These are phyloP conservation scores for Willowsia nigromaculata DNA, from an alignment of 2,888 invertebrate species.

Conservation along the genomic window DNA sequence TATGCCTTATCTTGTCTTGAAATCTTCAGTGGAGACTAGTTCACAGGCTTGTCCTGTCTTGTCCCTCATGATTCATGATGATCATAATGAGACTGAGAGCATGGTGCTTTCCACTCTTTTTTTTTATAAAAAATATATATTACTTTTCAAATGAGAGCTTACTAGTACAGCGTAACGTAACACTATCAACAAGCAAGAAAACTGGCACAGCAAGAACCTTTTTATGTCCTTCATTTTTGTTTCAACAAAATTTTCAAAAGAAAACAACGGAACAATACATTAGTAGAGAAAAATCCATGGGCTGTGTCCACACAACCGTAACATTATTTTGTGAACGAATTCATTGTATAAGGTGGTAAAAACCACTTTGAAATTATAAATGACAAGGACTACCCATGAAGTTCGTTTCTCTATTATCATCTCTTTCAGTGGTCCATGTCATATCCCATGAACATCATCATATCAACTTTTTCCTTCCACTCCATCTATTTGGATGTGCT, in stretches of 20 bases:
- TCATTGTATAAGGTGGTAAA: conserved; percentile 70
- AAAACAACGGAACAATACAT: conserved; percentile 39
- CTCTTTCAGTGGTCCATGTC: conserved; percentile 45
- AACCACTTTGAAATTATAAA: conserved; percentile 71
- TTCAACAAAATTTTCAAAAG: conserved; percentile 52
- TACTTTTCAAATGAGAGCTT: conserved; percentile 35
- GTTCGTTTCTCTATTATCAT: conserved; percentile 59
- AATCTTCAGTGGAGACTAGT: conserved; percentile 64
- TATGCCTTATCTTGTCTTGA: conserved; percentile 38
- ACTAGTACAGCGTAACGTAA: background rate
- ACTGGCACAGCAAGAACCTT: conserved; percentile 51
- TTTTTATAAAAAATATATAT: background rate
- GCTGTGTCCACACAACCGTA: conserved; percentile 59
- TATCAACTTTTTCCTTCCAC: background rate
- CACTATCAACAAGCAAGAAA: conserved; percentile 9
- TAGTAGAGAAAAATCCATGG: conserved; percentile 43
- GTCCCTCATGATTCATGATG: conserved; percentile 30
- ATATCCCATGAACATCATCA: conserved; percentile 39
- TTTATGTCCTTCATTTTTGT: conserved; percentile 68
- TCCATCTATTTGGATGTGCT: background rate
- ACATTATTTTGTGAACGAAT: conserved; percentile 60
- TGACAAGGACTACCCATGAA: conserved; percentile 72
- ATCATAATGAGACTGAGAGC: conserved; percentile 47
- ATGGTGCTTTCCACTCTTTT: conserved; percentile 35
- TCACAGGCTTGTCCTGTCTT: conserved; percentile 60